These are phyloP conservation scores for Megaustenia siamemsis DNA, from an alignment of 2,888 invertebrate genomes.

Conservation along the genomic window DNA sequence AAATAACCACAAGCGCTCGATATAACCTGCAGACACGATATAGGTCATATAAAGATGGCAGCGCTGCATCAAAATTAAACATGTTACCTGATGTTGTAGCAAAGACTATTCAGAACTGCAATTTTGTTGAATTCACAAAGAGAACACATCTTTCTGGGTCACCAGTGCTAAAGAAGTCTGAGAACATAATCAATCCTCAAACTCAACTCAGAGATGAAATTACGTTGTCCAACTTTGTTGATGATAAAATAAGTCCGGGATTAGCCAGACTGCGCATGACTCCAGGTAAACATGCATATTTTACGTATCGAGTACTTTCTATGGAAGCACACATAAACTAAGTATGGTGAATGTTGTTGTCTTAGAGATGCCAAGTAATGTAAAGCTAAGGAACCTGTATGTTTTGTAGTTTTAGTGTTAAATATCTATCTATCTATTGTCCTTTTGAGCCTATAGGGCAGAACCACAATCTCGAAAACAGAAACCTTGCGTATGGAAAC, in stretches of 20 bases:
- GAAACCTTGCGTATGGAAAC: too few relatives aligned
- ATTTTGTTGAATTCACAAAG: not conserved
- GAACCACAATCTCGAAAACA: too few relatives aligned
- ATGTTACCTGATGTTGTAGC: conserved; percentile 29
- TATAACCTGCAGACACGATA: not conserved
- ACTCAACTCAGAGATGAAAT: not conserved
- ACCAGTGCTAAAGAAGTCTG: not conserved
- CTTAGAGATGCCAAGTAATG: too few relatives aligned
- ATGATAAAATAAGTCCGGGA: conserved; percentile 69
- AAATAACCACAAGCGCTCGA: not conserved
- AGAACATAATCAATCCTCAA: not conserved
- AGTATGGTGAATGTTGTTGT: too few relatives aligned
- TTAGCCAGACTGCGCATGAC: conserved; percentile 70
- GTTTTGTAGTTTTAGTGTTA: too few relatives aligned
- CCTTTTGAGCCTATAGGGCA: too few relatives aligned
- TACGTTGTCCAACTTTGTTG: conserved; percentile 36
- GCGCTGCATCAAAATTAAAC: not conserved
- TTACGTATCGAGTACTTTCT: too few relatives aligned
- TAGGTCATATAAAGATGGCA: not conserved
- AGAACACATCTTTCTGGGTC: not conserved
- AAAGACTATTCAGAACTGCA: not conserved
- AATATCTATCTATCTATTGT: too few relatives aligned
- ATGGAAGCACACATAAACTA: too few relatives aligned
- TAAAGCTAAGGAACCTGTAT: too few relatives aligned
- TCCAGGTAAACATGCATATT: conserved; percentile 69